Conservation (phyloP, 2,113 vertebrate genomes). For the Cebus imitator region DNA sequence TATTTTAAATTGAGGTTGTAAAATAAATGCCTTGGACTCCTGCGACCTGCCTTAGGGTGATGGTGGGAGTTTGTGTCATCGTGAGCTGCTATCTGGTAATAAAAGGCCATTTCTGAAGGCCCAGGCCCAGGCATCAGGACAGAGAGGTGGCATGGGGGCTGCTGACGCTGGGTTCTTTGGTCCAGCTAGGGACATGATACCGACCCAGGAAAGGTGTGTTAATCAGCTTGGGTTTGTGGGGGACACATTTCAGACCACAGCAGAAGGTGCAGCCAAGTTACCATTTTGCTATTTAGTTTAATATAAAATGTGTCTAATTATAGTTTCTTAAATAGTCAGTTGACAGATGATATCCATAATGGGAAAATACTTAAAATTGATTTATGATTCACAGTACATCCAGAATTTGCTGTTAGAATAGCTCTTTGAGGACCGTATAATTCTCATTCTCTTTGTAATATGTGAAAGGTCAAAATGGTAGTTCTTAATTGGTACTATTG, state of each 20-base stretch:
- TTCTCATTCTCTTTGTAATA: background rate
- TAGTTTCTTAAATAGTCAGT: background rate
- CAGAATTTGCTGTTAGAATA: background rate
- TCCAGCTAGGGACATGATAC: rapidly evolving
- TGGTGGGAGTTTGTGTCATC: rapidly evolving
- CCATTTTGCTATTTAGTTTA: background rate
- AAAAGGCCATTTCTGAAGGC: background rate
- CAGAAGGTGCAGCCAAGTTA: background rate
- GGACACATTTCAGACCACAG: background rate
- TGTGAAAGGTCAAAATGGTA: background rate
- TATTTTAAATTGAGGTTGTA: background rate
- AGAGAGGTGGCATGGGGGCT: rapidly evolving
- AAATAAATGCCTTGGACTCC: rapidly evolving
- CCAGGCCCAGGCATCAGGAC: rapidly evolving
- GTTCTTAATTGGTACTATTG: background rate
- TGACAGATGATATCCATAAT: background rate
- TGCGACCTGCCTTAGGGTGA: rapidly evolving
- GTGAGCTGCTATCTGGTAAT: background rate
- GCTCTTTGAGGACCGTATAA: background rate
- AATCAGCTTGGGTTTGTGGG: rapidly evolving
- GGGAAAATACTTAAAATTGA: conserved; percentile 5
- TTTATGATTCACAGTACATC: background rate
- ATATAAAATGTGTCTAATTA: background rate
- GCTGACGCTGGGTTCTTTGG: rapidly evolving
- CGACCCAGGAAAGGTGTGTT: rapidly evolving